Conservation (phyloP, 1,140 invertebrate genomes). For the Euura lappo region DNA sequence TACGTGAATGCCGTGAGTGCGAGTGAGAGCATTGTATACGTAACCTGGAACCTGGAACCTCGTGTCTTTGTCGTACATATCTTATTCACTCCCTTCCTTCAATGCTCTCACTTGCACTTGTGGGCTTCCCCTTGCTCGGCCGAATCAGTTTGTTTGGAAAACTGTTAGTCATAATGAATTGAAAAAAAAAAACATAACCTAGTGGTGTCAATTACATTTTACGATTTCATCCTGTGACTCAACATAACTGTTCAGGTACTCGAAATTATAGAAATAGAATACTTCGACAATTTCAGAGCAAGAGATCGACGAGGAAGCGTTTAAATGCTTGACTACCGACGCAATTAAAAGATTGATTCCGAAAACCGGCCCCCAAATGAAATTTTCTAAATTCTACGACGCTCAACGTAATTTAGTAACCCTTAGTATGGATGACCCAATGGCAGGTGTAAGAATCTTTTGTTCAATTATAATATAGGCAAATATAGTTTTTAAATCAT, state of each 20-base stretch:
- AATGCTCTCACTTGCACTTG: background rate
- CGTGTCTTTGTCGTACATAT: background rate
- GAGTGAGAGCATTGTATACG: conserved; percentile 2
- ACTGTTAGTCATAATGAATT: background rate
- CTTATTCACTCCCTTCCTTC: background rate
- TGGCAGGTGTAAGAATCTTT: background rate
- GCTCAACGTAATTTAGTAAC: background rate
- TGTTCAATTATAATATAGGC: background rate
- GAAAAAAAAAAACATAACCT: background rate
- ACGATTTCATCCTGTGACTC: background rate
- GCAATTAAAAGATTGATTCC: background rate
- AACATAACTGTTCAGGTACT: background rate
- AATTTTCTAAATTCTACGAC: conserved; percentile 1
- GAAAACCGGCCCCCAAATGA: background rate
- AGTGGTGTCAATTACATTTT: background rate
- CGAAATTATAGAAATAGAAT: conserved; percentile 1
- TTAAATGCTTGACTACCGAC: background rate
- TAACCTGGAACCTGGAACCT: background rate
- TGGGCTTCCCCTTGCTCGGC: background rate
- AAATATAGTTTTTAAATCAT: conserved; percentile 1
- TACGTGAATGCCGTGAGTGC: background rate
- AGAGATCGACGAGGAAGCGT: background rate
- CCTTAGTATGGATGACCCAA: background rate
- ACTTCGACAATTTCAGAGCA: background rate
- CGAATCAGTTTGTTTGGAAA: background rate